phyloP scores from a whole-genome alignment of 2,113 vertebrate genomes.

The Brachirus orientalis region DNA sequence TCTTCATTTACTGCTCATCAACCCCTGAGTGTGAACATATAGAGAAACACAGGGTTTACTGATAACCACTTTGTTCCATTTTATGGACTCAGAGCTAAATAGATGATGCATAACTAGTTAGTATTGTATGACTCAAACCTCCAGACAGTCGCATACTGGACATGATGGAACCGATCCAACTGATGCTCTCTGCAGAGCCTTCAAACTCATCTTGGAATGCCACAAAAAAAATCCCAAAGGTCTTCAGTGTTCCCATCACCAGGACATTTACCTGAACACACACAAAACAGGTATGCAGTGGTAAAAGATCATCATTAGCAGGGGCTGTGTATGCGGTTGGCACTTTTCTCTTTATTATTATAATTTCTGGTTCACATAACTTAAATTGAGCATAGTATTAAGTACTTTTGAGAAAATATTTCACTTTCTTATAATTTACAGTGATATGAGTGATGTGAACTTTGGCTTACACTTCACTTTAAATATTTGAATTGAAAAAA shows the following conservation, averaged over 20 bases:
- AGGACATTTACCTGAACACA: constrained; percentile 88
- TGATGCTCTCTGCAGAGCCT: constrained; percentile 87
- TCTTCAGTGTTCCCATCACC: constrained; percentile 90
- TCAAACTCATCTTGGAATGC: constrained; percentile 92
- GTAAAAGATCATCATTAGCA: too few relatives aligned
- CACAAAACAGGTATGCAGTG: too few relatives aligned
- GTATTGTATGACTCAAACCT: constrained; percentile 76
- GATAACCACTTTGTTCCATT: too few relatives aligned
- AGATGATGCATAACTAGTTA: background rate
- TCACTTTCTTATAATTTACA: too few relatives aligned
- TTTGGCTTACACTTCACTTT: too few relatives aligned
- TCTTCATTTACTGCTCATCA: background rate
- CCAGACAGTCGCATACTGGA: constrained; percentile 89
- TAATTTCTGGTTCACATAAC: too few relatives aligned
- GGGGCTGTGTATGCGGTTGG: too few relatives aligned
- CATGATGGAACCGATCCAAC: constrained; percentile 96
- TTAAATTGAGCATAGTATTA: too few relatives aligned
- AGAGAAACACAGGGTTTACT: background rate
- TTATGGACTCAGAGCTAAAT: background rate
- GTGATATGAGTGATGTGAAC: too few relatives aligned
- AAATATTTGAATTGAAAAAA: too few relatives aligned
- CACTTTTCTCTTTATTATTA: too few relatives aligned
- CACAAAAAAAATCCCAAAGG: constrained; percentile 94
- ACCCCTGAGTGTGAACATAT: background rate
- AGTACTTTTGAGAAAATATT: too few relatives aligned